Percentiles rank a stretch among this genome's conserved stretches.
Conservation (phyloP, 2,113 vertebrate genomes). For the Perognathus longimembris region DNA sequence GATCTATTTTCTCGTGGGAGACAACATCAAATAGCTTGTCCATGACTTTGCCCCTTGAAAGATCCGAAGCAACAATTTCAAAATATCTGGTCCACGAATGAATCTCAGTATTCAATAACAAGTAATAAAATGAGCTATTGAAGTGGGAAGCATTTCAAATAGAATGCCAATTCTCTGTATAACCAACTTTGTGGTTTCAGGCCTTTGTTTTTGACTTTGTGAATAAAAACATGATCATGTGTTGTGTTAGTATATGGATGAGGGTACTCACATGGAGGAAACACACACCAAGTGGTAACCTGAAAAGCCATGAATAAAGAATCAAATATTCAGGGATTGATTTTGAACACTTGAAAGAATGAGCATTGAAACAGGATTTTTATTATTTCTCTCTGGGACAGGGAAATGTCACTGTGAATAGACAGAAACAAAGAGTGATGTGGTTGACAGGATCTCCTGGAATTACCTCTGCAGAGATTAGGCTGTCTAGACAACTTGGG, state of each 20-base stretch:
- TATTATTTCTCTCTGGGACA: not conserved
- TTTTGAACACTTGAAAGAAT: conserved; percentile 36
- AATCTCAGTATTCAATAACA: not conserved
- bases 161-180: not conserved
- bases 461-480: not conserved
- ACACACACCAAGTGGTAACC: not conserved
- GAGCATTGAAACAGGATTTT: not conserved
- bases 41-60: not conserved
- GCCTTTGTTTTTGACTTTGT: conserved; percentile 5
- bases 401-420: conserved; percentile 31
- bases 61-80: not conserved
- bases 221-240: not conserved
- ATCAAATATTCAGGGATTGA: conserved; percentile 35
- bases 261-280: not conserved
- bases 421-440: conserved; percentile 35
- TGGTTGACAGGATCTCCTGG: not conserved
- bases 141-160: not conserved
- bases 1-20: not conserved
- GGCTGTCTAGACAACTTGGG: not conserved
- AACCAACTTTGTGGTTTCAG: not conserved
- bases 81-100: not conserved
- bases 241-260: not conserved
- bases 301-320: conserved; percentile 27
- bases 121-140: not conserved
- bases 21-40: not conserved